Evolutionary conservation across 2,797 vertebrate genomes (phyloP), one percentile per base, ranked within the genome.

Genomic region (Acestrorhynchus altus): DNA sequence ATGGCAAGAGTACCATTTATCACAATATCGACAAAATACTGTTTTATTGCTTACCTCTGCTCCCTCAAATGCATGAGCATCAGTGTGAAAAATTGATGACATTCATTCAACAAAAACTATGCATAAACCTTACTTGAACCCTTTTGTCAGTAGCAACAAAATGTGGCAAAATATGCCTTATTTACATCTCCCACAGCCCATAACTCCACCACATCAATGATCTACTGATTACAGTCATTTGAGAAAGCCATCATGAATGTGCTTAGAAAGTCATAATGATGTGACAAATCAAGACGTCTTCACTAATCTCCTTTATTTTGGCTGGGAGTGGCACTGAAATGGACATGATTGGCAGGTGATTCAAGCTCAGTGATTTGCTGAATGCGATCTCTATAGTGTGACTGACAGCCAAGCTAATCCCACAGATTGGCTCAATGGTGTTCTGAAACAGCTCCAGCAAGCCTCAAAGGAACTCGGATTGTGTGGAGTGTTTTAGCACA

Each of bases 241-340:
- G 11, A 1, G 7, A 20, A 60, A 68, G 59, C 24, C 18, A 46
- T 61, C 26, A 12, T 15, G n/a, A 56, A 65, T 56, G 52, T 72
- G 65, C 56, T 73, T 64, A 66, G 49, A 66, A n/a, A 54, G 60
- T 72, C 42, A 20, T 46, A 67, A 39, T n/a, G 20, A 46, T 66
- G 11, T 18, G 54, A 20, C 5, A 11, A 42, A 46, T 68, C 18
- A 64, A 24, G 44, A 9, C 9, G 13, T 18, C 69, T 40, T 61
- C 44, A 65, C 35, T 74, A 22, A 74, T 69, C 56, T 63, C n/a
- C 60, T 66, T 79, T 69, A 61, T 69, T 74, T 74, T 1, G 44
- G 46, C 70, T 63, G 56, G 13, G 42, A 51, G 42, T 66, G 20
- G 61, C 46, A 35, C 8, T 31, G 54, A 28, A 35, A 63, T 24